Evolutionary conservation across 2,797 vertebrate genomes (phyloP), one percentile per base, ranked within the genome.

Genomic region (Argya squamiceps): DNA sequence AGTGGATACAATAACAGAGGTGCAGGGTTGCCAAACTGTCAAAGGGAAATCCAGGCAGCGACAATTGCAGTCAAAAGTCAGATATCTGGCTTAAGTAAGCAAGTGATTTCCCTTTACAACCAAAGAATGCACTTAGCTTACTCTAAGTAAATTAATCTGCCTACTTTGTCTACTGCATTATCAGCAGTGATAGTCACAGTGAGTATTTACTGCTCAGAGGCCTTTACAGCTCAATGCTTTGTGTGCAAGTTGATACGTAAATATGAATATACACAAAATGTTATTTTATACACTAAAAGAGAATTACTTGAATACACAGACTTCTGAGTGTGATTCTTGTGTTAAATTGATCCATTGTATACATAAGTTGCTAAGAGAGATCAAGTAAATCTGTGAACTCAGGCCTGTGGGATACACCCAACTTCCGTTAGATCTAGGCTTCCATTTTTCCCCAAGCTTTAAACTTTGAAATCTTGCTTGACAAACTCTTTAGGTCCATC

Each of bases 61-160:
- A 99, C 98, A 99, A 98, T 98, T 98, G 98, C 98, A 93, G 92
- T 98, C 98, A 98, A 98, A 99, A 99, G 99, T 99, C 98, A 98
- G 98, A 98, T 99, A 98, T 98, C 98, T 99, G 98, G 99, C 98
- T 99, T 98, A 98, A 98, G 98, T 98, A 97, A 98, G 97, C 98
- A 98, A 99, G 98, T 98, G 97, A 98, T 98, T 98, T 98, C 98
- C 98, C 90, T 98, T 98, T 98, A 98, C 53, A 96, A 99, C 99
- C 99, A 99, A 99, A 99, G 99, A 99, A 99, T 99, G 99, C 99
- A 99, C 98, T 99, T 99, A 99, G 98, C 98, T 98, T 97, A 98
- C 98, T 97, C 55, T 98, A 98, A 98, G 98, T 98, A 99, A 99
- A 99, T 99, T 98, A 99, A 99, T 99, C 98, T 97, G 98, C 97